Percentiles rank a stretch among this genome's conserved stretches.
These are phyloP conservation scores for Lapara coniferarum DNA, from an alignment of 2,888 invertebrate species.

Conservation along the genomic window DNA sequence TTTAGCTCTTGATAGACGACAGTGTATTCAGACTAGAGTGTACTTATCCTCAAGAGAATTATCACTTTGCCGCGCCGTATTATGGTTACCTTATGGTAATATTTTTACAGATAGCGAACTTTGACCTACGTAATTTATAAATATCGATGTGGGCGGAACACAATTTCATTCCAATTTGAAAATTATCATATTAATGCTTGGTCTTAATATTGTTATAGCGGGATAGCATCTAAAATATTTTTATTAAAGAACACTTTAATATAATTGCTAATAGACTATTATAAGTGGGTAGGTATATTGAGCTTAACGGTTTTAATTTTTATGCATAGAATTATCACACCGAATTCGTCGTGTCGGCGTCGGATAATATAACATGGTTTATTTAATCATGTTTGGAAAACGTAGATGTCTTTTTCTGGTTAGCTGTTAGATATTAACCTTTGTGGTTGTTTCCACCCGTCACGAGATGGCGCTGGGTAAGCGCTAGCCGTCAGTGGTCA, in stretches of 20 bases:
- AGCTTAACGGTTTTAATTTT: conserved; percentile 7
- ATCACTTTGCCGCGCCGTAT: too few species aligned
- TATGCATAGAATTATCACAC: neutral
- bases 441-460: conserved; percentile 52
- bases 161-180: conserved; percentile 43
- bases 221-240: conserved; percentile 18
- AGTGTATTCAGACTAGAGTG: too few species aligned
- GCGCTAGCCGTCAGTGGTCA: conserved; percentile 40
- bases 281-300: conserved; percentile 11
- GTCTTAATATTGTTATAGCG: conserved; percentile 1
- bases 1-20: too few species aligned
- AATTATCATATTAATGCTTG: conserved; percentile 42
- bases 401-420: too few species aligned
- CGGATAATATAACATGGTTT: neutral
- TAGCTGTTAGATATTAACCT: neutral
- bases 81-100: neutral
- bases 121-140: conserved; percentile 36
- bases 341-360: neutral
- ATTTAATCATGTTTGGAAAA: neutral
- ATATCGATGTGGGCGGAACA: conserved; percentile 40
- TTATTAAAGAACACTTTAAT: conserved; percentile 18
- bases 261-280: neutral
- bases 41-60: too few species aligned
- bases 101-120: conserved; percentile 29
- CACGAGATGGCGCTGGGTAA: conserved; percentile 74